Conservation (phyloP, 1,140 invertebrate species). For the Papilio dardanus region DNA sequence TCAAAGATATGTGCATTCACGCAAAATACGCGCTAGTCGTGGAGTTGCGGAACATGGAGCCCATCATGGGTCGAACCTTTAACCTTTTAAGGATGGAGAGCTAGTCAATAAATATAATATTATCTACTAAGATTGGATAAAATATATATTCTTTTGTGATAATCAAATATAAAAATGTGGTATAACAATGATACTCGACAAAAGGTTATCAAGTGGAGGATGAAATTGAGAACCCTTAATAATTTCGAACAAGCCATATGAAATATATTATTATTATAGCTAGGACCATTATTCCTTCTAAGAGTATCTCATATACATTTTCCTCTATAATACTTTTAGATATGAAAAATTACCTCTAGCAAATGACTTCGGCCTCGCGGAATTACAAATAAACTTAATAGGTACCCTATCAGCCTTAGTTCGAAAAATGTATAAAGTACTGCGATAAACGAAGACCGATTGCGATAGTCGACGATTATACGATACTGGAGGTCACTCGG, state of each 20-base stretch:
- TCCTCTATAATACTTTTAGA: neutral
- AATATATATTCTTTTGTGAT: slow-evolving; percentile 1
- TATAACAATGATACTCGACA: slow-evolving; percentile 3
- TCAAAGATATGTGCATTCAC: no score
- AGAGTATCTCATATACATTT: neutral
- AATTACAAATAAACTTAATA: no score
- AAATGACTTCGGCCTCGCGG: neutral
- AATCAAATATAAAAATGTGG: slow-evolving; percentile 10
- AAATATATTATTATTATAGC: neutral
- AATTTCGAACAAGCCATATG: neutral
- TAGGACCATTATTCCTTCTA: neutral
- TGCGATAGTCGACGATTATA: no score
- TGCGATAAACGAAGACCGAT: no score
- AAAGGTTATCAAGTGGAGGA: slow-evolving; percentile 18
- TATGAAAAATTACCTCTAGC: neutral
- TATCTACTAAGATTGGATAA: neutral
- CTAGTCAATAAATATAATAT: neutral
- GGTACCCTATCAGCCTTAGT: no score
- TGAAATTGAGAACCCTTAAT: slow-evolving; percentile 14
- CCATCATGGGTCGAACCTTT: no score
- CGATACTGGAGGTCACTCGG: no score
- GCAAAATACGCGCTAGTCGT: no score
- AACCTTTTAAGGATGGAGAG: no score
- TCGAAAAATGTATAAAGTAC: no score
- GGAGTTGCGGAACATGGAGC: no score